Conservation (phyloP, 2,888 invertebrate genomes). For the Amiota communis region DNA sequence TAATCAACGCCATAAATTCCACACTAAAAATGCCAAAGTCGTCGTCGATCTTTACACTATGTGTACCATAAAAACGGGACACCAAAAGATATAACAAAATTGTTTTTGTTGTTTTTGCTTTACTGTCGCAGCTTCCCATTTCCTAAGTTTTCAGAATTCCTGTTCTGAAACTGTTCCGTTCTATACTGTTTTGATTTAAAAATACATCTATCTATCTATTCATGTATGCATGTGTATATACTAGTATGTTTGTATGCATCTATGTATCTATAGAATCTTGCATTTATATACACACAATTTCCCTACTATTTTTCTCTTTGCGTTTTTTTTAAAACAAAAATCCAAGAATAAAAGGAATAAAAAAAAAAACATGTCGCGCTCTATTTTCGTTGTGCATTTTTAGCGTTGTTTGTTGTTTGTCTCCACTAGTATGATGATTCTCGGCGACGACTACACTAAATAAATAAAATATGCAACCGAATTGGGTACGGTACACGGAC, state of each 20-base stretch:
- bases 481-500: constrained; percentile 5
- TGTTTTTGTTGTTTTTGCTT: too few relatives aligned
- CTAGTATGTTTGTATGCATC: neutral
- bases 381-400: constrained; percentile 62
- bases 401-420: constrained; percentile 47
- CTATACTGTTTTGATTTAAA: neutral
- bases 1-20: constrained; percentile 20
- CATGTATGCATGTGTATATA: neutral
- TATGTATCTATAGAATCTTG: constrained; percentile 1
- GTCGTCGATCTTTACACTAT: too few relatives aligned
- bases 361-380: constrained; percentile 39
- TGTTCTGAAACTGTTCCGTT: neutral
- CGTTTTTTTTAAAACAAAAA: constrained; percentile 2
- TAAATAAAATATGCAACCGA: constrained; percentile 25
- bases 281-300: neutral
- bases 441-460: constrained; percentile 4
- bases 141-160: constrained; percentile 12
- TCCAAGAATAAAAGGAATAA: neutral
- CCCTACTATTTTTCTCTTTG: neutral
- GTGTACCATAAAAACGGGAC: neutral
- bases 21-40: constrained; percentile 12
- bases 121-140: constrained; percentile 14
- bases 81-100: neutral
- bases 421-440: neutral
- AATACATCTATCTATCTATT: neutral